These are phyloP conservation scores for Halcyon badia DNA, from an alignment of 2,797 vertebrate genomes.

Conservation along the genomic window DNA sequence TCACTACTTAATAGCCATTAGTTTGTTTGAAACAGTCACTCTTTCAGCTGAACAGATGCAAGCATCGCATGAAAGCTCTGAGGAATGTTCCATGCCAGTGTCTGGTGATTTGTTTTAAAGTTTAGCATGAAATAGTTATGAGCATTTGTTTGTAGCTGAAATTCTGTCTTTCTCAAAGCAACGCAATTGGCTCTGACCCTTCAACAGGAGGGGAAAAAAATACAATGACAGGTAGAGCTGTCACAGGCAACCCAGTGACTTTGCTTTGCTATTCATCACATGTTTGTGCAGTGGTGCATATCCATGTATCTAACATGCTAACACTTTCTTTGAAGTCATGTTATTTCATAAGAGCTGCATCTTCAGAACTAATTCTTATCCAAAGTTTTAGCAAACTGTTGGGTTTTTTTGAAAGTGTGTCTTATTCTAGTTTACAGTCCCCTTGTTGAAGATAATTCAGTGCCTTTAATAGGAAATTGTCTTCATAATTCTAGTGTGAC, in stretches of 20 bases:
- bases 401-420: background rate
- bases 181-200: background rate
- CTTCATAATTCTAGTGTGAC: background rate
- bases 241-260: background rate
- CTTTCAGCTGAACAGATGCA: conserved; percentile 37
- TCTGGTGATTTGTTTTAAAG: conserved; percentile 42
- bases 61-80: background rate
- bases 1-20: background rate
- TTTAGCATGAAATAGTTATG: conserved; percentile 4
- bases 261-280: background rate
- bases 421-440: background rate
- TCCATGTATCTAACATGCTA: background rate
- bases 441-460: background rate
- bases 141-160: conserved; percentile 3
- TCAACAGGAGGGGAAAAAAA: background rate
- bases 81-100: conserved; percentile 37
- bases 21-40: background rate
- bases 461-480: background rate
- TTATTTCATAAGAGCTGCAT: background rate
- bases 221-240: background rate
- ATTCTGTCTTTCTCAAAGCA: conserved; percentile 3
- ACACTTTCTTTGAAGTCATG: background rate
- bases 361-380: background rate
- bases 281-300: background rate
- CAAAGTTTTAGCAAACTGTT: background rate